Conservation (phyloP, 2,113 vertebrate species). For the Trichomycterus rosablanca region DNA sequence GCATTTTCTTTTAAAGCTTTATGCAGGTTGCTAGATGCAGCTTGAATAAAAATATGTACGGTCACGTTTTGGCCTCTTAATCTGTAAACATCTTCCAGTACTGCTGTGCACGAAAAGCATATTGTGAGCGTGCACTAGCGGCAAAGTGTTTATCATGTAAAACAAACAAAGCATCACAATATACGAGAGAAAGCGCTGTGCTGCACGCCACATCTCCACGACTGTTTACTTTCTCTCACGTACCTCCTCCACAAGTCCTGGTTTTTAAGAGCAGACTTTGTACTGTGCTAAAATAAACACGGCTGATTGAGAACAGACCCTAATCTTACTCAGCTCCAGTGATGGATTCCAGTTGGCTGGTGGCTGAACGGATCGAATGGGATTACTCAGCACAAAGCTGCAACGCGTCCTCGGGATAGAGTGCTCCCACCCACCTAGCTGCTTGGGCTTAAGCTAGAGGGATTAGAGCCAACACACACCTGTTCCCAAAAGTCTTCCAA, state of each 20-base stretch:
- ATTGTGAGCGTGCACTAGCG: too few relatives aligned
- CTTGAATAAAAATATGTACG: too few relatives aligned
- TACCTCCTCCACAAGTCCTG: conserved; percentile 5
- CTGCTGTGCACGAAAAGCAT: too few relatives aligned
- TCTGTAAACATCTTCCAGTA: too few relatives aligned
- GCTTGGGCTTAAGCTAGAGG: conserved; percentile 20
- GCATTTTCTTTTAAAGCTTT: too few relatives aligned
- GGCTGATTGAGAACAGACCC: conserved; percentile 21
- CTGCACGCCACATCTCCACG: not conserved
- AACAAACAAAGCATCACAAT: too few relatives aligned
- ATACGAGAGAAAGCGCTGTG: too few relatives aligned
- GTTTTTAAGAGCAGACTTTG: conserved; percentile 9
- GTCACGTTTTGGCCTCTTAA: too few relatives aligned
- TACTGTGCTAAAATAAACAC: conserved; percentile 25
- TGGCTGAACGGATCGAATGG: conserved; percentile 20
- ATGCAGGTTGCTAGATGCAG: too few relatives aligned
- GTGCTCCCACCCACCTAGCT: conserved; percentile 31
- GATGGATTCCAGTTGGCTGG: conserved; percentile 20
- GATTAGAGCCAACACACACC: conserved; percentile 31
- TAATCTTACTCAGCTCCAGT: conserved; percentile 11
- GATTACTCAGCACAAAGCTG: conserved; percentile 42
- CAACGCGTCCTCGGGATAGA: conserved; percentile 28
- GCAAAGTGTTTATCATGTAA: too few relatives aligned
- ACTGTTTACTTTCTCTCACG: conserved; percentile 9
- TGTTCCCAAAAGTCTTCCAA: conserved; percentile 5